A percentile compares a stretch with the other conserved stretches of the same genome.
Evolutionary conservation across 2,888 invertebrate genomes (phyloP).

Genomic region (Sinopyrophorus schimmeli): DNA sequence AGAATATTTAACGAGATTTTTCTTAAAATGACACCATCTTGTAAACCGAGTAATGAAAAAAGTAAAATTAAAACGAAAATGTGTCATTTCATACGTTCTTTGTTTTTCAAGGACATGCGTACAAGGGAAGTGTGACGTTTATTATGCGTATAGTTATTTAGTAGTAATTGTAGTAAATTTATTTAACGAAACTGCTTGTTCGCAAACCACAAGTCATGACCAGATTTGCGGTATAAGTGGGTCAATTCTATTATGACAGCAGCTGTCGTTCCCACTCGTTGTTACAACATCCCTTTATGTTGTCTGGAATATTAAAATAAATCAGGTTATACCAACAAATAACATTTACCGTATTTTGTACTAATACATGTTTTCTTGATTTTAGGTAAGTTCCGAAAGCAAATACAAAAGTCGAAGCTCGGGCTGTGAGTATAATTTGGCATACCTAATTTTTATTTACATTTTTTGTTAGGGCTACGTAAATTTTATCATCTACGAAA

Average conservation of each 20-base stretch:
- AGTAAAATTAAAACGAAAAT: too few relatives aligned
- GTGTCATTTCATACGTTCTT: too few relatives aligned
- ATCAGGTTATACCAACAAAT: not conserved
- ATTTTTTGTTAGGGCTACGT: conserved; percentile 13
- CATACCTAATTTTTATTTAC: conserved; percentile 18
- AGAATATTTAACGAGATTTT: too few relatives aligned
- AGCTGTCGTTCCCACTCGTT: conserved; percentile 20
- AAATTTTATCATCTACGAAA: conserved; percentile 27
- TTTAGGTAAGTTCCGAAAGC: conserved; percentile 22
- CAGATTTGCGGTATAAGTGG: conserved; percentile 27
- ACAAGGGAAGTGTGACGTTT: too few relatives aligned
- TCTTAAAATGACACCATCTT: too few relatives aligned
- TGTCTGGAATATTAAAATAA: conserved; percentile 2
- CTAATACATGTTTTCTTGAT: conserved; percentile 9
- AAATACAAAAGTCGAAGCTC: too few relatives aligned
- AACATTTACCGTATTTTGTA: not conserved
- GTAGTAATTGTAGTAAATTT: conserved; percentile 11
- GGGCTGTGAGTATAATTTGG: conserved; percentile 7
- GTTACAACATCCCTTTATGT: conserved; percentile 1
- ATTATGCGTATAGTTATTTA: conserved; percentile 4
- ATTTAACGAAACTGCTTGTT: conserved; percentile 16
- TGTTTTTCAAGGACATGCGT: too few relatives aligned
- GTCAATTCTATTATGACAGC: conserved; percentile 23
- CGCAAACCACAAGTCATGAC: conserved; percentile 23
- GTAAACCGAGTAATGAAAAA: too few relatives aligned